Base-by-base conservation (phyloP, 1,140 invertebrate species). In the Drosophila suzukii region DNA sequence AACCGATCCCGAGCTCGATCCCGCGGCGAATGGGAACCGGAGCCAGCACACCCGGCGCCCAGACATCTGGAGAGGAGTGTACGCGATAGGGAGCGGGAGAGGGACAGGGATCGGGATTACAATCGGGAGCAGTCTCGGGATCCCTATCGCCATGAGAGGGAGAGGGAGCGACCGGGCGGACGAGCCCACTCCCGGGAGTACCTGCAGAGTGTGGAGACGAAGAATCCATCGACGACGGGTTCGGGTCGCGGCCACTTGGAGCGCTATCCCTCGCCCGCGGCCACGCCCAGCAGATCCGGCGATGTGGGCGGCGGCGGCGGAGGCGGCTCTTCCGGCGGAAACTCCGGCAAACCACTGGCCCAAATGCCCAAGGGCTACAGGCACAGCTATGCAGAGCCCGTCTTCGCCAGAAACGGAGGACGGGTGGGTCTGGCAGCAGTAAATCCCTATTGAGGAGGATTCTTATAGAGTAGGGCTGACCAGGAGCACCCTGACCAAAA, bases 381-480 rank as follows among this genome's bases (percentile, higher is more conserved):
- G 27, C 93, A 94, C 66, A 94, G 93, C 74, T 94, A 94, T 60
- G 93, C 93, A 11, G 93, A 94, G 81, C 91, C 91, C n/a, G 91
- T 92, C 6, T 90, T 92, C 24, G 82, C 91, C 13, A 74, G 91
- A 17, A 79, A 83, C 67, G 88, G 90, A 24, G 91, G 91, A 27
- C 77, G 91, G 11, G 91, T 92, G 3, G 91, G 91, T 11, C 76
- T 92, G 27, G 91, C 91, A 1, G 91, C 91, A 32, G 91, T 92
- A 12, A 92, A 92, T 83, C 91, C 91, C 17, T 92, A 88, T 49
- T 92, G 55, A 71, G 17, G 13, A 3, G 10, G 20, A 49, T 34
- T 20, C 43, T 24, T 7, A 11, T 15, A 60, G 11, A 47, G 27
- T 38, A 46, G 32, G 34, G 15, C 10, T 13, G 11, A 20, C 8